Percentiles rank a stretch among this genome's conserved stretches.
These are phyloP conservation scores for Coenonympha arcania DNA, from an alignment of 2,888 invertebrate genomes.

Conservation along the genomic window DNA sequence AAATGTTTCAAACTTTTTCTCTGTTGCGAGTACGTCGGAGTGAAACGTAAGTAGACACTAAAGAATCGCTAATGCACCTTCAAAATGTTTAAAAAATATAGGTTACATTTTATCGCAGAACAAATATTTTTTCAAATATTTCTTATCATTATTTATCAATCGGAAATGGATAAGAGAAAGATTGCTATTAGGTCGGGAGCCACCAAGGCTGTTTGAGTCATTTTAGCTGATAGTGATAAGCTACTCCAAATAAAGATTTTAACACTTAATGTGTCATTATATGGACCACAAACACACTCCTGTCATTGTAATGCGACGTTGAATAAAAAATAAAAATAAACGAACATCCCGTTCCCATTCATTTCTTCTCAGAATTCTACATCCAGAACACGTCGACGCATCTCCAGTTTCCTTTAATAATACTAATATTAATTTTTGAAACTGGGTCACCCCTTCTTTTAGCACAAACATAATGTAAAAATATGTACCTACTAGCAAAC, in stretches of 20 bases:
- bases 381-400: slow-evolving; percentile 34
- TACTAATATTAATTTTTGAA: slow-evolving; percentile 38
- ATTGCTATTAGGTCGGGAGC: not conserved
- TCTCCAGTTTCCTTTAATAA: slow-evolving; percentile 48
- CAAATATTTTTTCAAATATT: not conserved
- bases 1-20: too few species aligned
- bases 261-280: slow-evolving; percentile 10
- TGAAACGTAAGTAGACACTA: too few species aligned
- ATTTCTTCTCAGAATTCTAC: slow-evolving; percentile 38
- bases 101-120: slow-evolving; percentile 9
- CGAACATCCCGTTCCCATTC: slow-evolving; percentile 21
- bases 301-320: slow-evolving; percentile 5
- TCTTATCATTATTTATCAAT: not conserved
- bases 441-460: slow-evolving; percentile 45
- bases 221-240: not conserved
- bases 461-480: slow-evolving; percentile 15
- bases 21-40: too few species aligned
- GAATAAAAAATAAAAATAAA: slow-evolving; percentile 27
- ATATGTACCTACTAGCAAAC: not conserved
- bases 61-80: not conserved
- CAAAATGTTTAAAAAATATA: not conserved
- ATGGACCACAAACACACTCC: slow-evolving; percentile 15
- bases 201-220: too few species aligned
- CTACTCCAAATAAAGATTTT: slow-evolving; percentile 3
- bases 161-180: not conserved